Percentiles rank a stretch among this genome's conserved stretches.
Conservation (phyloP, 1,140 invertebrate genomes). For the Holcopasites calliopsidis region DNA sequence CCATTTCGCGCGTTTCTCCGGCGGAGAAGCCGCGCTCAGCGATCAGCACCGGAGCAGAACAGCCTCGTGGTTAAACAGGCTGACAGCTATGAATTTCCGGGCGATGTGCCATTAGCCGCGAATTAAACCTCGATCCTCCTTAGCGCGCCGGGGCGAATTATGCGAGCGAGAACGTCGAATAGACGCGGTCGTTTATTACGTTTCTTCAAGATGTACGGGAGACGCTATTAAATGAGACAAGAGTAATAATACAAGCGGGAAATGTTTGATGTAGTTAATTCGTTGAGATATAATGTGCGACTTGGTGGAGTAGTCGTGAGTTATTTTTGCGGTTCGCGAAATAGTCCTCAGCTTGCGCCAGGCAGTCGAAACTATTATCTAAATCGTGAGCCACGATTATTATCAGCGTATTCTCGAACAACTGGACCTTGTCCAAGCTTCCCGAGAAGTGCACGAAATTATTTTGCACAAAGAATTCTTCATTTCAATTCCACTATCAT, state of each 20-base stretch:
- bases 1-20: slow-evolving; percentile 15
- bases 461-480: too few relatives aligned
- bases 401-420: too few relatives aligned
- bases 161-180: neutral
- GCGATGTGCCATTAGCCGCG: slow-evolving; percentile 15
- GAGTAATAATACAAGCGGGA: neutral
- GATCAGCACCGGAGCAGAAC: neutral
- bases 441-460: too few relatives aligned
- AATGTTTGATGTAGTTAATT: neutral
- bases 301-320: neutral
- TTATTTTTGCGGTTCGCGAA: neutral
- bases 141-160: neutral
- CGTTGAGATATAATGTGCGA: neutral
- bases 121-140: slow-evolving; percentile 27
- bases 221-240: neutral
- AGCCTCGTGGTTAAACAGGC: neutral
- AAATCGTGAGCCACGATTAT: too few relatives aligned
- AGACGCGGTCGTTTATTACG: neutral
- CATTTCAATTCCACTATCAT: too few relatives aligned
- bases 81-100: slow-evolving; percentile 27
- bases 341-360: too few relatives aligned
- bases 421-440: too few relatives aligned
- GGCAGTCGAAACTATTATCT: too few relatives aligned
- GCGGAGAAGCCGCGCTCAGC: neutral
- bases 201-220: neutral